phyloP scores from a whole-genome alignment of 2,113 vertebrate genomes.

The Pangasianodon gigas region DNA sequence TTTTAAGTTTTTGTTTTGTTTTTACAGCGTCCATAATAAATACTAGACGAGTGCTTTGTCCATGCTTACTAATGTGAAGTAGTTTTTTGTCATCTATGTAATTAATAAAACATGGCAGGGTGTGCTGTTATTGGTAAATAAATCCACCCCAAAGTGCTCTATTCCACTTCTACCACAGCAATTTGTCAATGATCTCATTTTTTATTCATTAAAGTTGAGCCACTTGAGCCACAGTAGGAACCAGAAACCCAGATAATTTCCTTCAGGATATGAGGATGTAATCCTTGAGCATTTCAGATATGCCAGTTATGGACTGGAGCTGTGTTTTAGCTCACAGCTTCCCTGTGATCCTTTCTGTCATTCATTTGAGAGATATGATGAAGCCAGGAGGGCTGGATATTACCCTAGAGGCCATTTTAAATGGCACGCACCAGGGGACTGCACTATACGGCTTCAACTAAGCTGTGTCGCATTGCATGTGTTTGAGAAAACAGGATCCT shows the following conservation, averaged over 20 bases:
- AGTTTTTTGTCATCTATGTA: neutral
- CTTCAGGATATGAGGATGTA: constrained; percentile 13
- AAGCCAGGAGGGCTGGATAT: constrained; percentile 71
- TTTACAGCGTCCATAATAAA: neutral
- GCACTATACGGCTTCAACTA: constrained; percentile 35
- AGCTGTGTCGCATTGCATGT: neutral
- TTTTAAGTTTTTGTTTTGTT: neutral
- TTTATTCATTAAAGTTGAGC: neutral
- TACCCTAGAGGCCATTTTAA: constrained; percentile 70
- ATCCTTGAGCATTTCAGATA: neutral
- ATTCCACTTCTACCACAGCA: neutral
- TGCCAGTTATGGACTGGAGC: neutral
- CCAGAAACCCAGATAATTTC: constrained; percentile 10
- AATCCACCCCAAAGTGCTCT: neutral
- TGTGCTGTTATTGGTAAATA: neutral
- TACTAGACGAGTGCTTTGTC: neutral
- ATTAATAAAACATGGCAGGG: neutral
- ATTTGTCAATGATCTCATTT: neutral
- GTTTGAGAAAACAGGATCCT: neutral
- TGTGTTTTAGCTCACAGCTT: neutral
- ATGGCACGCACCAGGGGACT: constrained; percentile 59
- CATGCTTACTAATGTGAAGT: neutral
- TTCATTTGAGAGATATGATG: constrained; percentile 66
- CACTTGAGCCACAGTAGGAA: neutral
- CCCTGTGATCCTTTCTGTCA: constrained; percentile 51